phyloP scores from a whole-genome alignment of 2,888 invertebrate species.

The Pachycephus smyrnensis region DNA sequence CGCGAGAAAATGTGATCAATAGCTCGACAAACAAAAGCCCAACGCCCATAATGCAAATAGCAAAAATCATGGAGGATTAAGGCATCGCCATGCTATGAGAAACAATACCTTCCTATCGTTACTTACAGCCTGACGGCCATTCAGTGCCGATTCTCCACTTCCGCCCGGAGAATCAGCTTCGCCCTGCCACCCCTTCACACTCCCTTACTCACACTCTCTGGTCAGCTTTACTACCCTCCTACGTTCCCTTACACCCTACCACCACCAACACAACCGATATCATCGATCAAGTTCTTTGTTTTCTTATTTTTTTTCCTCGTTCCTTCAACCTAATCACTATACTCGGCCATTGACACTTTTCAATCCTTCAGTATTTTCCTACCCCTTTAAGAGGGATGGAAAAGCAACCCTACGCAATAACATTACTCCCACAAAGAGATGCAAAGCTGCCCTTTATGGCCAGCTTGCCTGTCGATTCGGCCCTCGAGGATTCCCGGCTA shows the following conservation, averaged over 20 bases:
- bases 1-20: conserved; percentile 67
- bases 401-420: not conserved
- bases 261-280: conserved; percentile 13
- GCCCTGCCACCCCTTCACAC: conserved; percentile 19
- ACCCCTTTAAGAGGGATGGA: not conserved
- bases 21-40: conserved; percentile 64
- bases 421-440: conserved; percentile 11
- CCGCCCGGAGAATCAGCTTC: conserved; percentile 19
- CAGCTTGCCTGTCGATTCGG: not conserved
- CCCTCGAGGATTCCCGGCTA: not conserved
- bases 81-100: conserved; percentile 27
- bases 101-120: conserved; percentile 13
- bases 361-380: not conserved
- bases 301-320: conserved; percentile 39
- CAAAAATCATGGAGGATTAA: conserved; percentile 60
- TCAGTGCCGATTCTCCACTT: conserved; percentile 12
- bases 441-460: conserved; percentile 8
- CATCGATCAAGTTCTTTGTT: conserved; percentile 47
- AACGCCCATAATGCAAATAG: conserved; percentile 59
- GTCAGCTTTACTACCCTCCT: conserved; percentile 1
- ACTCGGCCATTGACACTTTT: not conserved
- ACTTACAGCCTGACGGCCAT: not conserved
- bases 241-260: not conserved
- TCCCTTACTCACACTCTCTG: conserved; percentile 2
- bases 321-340: not conserved